Base-by-base conservation (phyloP, 2,797 vertebrate species). In the Liasis olivaceus region DNA sequence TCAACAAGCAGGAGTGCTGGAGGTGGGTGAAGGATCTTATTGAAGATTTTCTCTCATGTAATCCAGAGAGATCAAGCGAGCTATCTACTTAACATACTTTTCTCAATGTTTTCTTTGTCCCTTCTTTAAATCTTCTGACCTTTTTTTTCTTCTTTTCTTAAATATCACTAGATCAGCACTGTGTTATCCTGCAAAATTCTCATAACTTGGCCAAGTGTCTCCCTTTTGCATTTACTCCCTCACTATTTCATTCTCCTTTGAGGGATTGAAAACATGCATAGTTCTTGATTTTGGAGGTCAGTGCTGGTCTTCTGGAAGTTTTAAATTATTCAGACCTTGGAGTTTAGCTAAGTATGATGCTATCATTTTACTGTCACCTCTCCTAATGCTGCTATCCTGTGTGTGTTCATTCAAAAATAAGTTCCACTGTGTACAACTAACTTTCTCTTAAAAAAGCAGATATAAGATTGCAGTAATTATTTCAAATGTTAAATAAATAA, bases 401-500 rank as follows among this genome's bases (percentile, higher is more conserved):
- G 13, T 14, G 15, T 28, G 7, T 88, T 88, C 28, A 64, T 62
- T 88, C 24, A 88, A 62, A 47, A 63, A 88, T 56, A 22, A 20
- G 22, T 59, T 22, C 11, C 66, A 59, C 2, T 26, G 17, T 54
- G 47, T 31, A 56, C 81, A 36, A 54, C 24, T 9, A 22, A n/a
- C 20, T 77, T 81, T 15, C 56, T 56, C 86, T 54, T 7, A 4
- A 85, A 9, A 26, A 47, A 89, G 15, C 12, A 20, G 26, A 56
- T 3, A 8, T 54, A 12, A 28, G 8, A 69, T 64, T 86, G 2
- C 81, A 60, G 14, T 60, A 51, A 90, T 90, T 90, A 24, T 60
- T 59, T 56, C 85, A 89, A 28, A 36, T 47, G 58, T 2, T 64
- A 92, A 92, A 72, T 20, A 92, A 56, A 88, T n/a, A 81, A 88